Percentiles rank a stretch among this genome's conserved stretches.
Evolutionary conservation across 2,113 vertebrate genomes (phyloP).

Genomic region (Istiophorus platypterus): DNA sequence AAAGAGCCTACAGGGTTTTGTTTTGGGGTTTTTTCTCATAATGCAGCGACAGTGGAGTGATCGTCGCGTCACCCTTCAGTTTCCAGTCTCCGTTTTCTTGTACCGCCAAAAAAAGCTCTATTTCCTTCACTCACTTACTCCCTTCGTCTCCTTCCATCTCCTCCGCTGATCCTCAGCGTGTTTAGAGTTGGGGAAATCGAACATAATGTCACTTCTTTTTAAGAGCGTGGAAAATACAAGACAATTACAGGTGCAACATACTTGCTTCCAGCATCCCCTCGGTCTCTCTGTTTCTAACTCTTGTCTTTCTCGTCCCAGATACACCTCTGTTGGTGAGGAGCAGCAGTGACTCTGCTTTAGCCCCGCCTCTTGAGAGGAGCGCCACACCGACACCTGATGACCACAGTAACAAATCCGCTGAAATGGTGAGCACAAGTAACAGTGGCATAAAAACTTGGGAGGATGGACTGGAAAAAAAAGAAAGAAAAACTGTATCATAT

Average conservation of each 20-base stretch:
- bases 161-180: background rate
- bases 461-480: too few relatives aligned
- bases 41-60: too few relatives aligned
- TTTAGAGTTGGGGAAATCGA: background rate
- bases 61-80: background rate
- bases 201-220: background rate
- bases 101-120: background rate
- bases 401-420: constrained; percentile 5
- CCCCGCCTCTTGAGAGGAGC: constrained; percentile 3
- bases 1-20: background rate
- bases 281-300: background rate
- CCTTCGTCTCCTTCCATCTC: background rate
- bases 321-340: constrained; percentile 77
- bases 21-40: too few relatives aligned
- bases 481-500: background rate
- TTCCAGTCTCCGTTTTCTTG: background rate
- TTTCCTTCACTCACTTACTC: background rate
- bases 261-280: background rate
- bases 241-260: too few relatives aligned
- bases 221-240: too few relatives aligned
- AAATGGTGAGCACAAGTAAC: constrained; percentile 50
- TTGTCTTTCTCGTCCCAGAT: constrained; percentile 34
- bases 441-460: background rate
- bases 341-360: constrained; percentile 75
- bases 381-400: constrained; percentile 28